phyloP scores from a whole-genome alignment of 2,113 vertebrate genomes.

The Colistium nudipinnis region DNA sequence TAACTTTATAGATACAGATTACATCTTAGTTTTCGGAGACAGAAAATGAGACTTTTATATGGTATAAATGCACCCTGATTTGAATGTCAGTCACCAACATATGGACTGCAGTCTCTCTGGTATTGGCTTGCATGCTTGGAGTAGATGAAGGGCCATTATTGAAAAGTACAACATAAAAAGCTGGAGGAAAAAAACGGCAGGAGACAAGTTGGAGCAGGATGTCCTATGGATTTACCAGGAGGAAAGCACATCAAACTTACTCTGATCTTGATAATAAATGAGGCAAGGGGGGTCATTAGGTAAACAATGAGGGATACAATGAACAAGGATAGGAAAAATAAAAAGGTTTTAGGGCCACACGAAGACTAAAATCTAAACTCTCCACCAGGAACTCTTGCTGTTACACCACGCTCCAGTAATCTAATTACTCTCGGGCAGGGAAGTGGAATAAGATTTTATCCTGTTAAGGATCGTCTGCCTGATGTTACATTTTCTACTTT shows the following conservation, averaged over 20 bases:
- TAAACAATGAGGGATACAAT: neutral
- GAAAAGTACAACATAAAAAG: too few species aligned
- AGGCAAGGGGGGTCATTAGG: neutral
- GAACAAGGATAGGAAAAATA: neutral
- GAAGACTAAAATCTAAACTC: neutral
- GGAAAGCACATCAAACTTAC: neutral
- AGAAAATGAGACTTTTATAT: too few species aligned
- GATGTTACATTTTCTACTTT: slow-evolving; percentile 41
- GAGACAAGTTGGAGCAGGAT: neutral
- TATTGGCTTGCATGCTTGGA: too few species aligned
- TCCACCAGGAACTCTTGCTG: slow-evolving; percentile 4
- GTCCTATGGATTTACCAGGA: neutral
- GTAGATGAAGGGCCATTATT: too few species aligned
- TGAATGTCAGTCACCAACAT: too few species aligned
- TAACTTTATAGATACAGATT: too few species aligned
- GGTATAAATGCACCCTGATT: too few species aligned
- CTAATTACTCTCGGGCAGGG: slow-evolving; percentile 35
- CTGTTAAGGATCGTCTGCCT: slow-evolving; percentile 19
- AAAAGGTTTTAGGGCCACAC: neutral
- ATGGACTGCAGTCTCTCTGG: too few species aligned
- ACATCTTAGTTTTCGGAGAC: too few species aligned
- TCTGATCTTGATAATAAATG: neutral
- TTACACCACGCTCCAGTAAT: slow-evolving; percentile 32
- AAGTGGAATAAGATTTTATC: slow-evolving; percentile 49
- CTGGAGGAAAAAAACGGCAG: too few species aligned